Conservation (phyloP, 2,888 invertebrate species). For the Dasysyrphus albostriatus region DNA sequence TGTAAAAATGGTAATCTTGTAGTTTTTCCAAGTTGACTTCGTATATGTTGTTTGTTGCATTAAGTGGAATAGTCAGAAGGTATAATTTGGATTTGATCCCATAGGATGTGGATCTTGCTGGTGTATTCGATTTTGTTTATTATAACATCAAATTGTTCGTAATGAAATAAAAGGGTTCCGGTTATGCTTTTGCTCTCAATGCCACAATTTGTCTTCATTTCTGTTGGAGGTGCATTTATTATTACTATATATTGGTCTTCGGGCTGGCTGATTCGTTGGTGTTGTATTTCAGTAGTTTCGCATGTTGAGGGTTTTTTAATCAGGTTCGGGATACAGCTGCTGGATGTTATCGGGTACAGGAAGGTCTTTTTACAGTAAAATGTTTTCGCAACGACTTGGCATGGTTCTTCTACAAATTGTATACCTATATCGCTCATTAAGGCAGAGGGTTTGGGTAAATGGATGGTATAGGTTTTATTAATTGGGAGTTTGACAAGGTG, state of each 20-base stretch:
- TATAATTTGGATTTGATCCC: conserved; percentile 12
- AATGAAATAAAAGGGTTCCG: conserved; percentile 18
- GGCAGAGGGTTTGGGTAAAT: too few species aligned
- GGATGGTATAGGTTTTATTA: too few species aligned
- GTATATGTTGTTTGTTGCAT: too few species aligned
- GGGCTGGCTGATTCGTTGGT: conserved; percentile 16
- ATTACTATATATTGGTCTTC: conserved; percentile 13
- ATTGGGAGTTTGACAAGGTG: too few species aligned
- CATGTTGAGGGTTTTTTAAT: conserved; percentile 1
- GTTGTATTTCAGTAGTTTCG: conserved; percentile 1
- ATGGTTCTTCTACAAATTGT: too few species aligned
- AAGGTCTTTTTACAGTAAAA: too few species aligned
- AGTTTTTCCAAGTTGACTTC: not conserved
- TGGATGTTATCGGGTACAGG: too few species aligned
- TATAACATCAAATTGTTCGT: conserved; percentile 10
- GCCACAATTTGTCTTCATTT: not conserved
- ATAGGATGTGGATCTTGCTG: conserved; percentile 7
- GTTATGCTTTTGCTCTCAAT: not conserved
- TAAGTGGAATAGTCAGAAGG: not conserved
- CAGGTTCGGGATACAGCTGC: too few species aligned
- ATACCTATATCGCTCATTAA: too few species aligned
- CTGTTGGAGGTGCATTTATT: not conserved
- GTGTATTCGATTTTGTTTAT: not conserved
- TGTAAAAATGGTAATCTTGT: conserved; percentile 18
- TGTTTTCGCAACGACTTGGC: too few species aligned